Percentiles rank a stretch among this genome's conserved stretches.
These are phyloP conservation scores for Melanotaenia boesemani DNA, from an alignment of 2,797 vertebrate species.

Conservation along the genomic window DNA sequence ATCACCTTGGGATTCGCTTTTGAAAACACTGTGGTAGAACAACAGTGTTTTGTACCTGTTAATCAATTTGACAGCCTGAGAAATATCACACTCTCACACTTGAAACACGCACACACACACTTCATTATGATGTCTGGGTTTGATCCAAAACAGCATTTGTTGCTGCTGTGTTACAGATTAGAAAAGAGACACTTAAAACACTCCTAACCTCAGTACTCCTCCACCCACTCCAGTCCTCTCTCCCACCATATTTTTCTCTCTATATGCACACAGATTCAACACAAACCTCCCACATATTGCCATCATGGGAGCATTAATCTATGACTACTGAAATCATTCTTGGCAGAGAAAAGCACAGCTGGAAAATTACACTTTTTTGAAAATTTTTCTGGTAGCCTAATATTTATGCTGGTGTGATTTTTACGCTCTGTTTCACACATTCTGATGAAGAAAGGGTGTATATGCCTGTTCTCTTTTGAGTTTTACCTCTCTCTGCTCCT, in stretches of 20 bases:
- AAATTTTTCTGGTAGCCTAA: conserved; percentile 8
- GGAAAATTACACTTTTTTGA: conserved; percentile 14
- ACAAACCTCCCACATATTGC: conserved; percentile 47
- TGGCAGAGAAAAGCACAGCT: conserved; percentile 40
- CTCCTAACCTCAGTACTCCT: conserved; percentile 41
- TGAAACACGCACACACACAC: neutral
- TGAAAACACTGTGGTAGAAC: conserved; percentile 18
- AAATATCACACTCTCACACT: conserved; percentile 16
- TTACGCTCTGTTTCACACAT: neutral
- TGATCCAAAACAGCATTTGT: conserved; percentile 52
- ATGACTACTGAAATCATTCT: conserved; percentile 60
- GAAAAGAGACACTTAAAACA: conserved; percentile 46
- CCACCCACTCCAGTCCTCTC: conserved; percentile 26
- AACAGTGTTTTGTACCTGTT: conserved; percentile 25
- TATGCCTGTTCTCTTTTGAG: neutral
- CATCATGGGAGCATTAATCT: conserved; percentile 26
- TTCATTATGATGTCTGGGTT: conserved; percentile 35
- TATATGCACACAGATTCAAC: conserved; percentile 13
- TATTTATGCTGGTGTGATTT: neutral
- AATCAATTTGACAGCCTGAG: conserved; percentile 39
- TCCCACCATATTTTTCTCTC: neutral
- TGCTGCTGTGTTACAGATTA: conserved; percentile 52
- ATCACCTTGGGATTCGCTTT: conserved; percentile 27
- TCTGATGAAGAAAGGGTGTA: conserved; percentile 1
- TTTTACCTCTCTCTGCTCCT: neutral